These are phyloP conservation scores for Blomia tropicalis DNA, from an alignment of 2,888 invertebrate species.

Conservation along the genomic window DNA sequence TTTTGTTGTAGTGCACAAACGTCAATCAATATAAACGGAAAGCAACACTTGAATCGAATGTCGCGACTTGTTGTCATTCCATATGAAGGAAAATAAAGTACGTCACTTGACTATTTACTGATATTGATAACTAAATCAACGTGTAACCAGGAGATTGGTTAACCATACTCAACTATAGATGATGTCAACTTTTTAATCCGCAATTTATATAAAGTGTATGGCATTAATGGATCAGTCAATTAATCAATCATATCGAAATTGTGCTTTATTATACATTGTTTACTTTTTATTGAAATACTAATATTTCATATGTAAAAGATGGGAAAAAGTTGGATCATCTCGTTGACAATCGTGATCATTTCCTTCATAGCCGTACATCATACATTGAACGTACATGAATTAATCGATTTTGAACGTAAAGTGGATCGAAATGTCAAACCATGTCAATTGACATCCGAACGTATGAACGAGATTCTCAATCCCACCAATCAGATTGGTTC, in stretches of 20 bases:
- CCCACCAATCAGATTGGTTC: background rate
- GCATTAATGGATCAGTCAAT: background rate
- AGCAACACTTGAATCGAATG: background rate
- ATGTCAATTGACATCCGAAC: background rate
- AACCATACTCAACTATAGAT: background rate
- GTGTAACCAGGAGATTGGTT: background rate
- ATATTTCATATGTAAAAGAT: too few relatives aligned
- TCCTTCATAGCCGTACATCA: background rate
- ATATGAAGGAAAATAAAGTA: background rate
- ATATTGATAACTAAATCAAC: background rate
- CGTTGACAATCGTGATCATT: too few relatives aligned
- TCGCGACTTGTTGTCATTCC: background rate
- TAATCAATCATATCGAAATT: background rate
- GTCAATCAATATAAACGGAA: background rate
- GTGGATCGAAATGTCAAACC: background rate
- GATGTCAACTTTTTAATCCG: too few relatives aligned
- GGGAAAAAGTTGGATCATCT: too few relatives aligned
- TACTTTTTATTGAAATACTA: too few relatives aligned
- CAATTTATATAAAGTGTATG: background rate
- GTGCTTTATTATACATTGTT: background rate
- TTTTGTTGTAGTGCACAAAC: too few relatives aligned
- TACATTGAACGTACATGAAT: background rate
- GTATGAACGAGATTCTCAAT: background rate
- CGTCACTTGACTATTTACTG: background rate
- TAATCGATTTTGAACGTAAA: background rate